Evolutionary conservation across 2,113 vertebrate genomes (phyloP).

Genomic region (Xenopus borealis): DNA sequence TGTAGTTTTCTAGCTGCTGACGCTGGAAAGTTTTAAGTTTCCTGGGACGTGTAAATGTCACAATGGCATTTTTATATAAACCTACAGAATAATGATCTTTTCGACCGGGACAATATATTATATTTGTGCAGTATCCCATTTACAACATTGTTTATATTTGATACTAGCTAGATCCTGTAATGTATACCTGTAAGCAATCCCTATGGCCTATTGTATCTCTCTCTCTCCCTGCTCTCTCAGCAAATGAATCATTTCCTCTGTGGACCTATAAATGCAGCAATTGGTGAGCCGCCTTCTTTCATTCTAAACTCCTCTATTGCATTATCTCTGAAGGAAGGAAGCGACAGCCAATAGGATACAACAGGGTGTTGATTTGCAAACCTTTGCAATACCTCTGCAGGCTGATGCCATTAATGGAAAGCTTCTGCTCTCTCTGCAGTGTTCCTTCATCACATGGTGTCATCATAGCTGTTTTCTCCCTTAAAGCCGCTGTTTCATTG

Average conservation of each 20-base stretch:
- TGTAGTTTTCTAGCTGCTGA: too few species aligned
- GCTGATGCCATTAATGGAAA: conserved; percentile 40
- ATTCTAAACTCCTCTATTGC: conserved; percentile 31
- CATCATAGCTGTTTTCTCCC: background rate
- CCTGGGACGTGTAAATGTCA: too few species aligned
- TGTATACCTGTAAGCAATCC: too few species aligned
- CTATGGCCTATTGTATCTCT: too few species aligned
- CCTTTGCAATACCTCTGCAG: conserved; percentile 33
- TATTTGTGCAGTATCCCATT: too few species aligned
- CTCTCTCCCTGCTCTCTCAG: too few species aligned
- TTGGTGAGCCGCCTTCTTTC: conserved; percentile 16
- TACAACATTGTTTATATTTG: too few species aligned
- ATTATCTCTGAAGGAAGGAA: background rate
- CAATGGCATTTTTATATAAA: too few species aligned
- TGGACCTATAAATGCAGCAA: conserved; percentile 27
- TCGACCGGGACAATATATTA: too few species aligned
- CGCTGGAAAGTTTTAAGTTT: too few species aligned
- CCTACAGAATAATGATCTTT: too few species aligned
- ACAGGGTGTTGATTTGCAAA: conserved; percentile 36
- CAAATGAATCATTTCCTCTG: background rate
- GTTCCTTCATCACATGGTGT: conserved; percentile 10
- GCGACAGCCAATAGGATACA: conserved; percentile 19
- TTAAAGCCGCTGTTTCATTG: background rate
- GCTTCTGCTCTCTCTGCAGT: conserved; percentile 14
- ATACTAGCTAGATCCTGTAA: background rate